Conservation (phyloP, 2,113 vertebrate species). For the Cygnus buccinator region DNA sequence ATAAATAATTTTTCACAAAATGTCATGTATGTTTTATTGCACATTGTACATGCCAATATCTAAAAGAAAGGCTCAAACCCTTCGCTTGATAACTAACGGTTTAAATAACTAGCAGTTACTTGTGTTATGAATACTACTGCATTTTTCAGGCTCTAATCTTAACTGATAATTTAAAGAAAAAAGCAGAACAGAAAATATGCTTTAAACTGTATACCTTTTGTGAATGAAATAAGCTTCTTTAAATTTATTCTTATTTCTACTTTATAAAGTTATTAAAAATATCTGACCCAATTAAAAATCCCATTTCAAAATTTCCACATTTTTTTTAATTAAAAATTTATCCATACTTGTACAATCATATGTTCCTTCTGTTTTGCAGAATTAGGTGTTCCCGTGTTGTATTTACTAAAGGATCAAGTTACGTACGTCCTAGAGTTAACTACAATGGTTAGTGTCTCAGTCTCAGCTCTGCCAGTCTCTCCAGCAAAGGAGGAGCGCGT, state of each 20-base stretch:
- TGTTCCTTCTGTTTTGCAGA: slow-evolving; percentile 36
- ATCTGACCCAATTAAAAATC: slow-evolving; percentile 46
- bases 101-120: slow-evolving; percentile 52
- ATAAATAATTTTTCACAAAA: slow-evolving; percentile 82
- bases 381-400: slow-evolving; percentile 29
- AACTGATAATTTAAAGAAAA: slow-evolving; percentile 37
- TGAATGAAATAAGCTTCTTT: neutral
- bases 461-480: neutral
- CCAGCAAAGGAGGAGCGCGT: neutral
- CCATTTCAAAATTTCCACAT: neutral
- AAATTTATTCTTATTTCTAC: slow-evolving; percentile 36
- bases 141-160: slow-evolving; percentile 25
- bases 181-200: slow-evolving; percentile 16
- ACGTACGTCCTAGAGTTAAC: neutral
- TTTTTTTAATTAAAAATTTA: slow-evolving; percentile 44
- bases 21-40: slow-evolving; percentile 74
- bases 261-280: slow-evolving; percentile 54
- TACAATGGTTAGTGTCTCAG: neutral
- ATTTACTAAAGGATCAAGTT: neutral
- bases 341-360: neutral
- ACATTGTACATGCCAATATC: slow-evolving; percentile 70
- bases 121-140: slow-evolving; percentile 6
- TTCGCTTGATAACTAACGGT: neutral
- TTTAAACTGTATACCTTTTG: neutral
- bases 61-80: slow-evolving; percentile 47